A percentile compares a stretch with the other conserved stretches of the same genome.
Conservation (phyloP, 2,797 vertebrate species). For the Arctocebus calabarensis region DNA sequence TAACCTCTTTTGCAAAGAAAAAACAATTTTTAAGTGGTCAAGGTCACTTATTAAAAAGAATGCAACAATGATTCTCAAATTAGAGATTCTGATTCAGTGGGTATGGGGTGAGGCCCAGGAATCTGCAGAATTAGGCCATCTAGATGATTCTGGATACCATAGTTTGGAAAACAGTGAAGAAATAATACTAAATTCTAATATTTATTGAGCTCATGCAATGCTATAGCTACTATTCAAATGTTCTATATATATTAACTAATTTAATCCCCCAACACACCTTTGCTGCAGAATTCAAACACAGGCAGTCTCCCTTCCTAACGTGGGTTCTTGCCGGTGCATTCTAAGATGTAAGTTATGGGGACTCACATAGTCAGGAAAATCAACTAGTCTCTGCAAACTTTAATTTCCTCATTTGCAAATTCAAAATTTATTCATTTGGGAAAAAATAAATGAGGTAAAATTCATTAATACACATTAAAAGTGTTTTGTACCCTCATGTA, state of each 20-base stretch:
- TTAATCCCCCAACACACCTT: not conserved
- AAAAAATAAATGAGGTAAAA: not conserved
- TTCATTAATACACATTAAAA: not conserved
- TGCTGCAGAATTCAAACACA: not conserved
- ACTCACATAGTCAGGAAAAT: not conserved
- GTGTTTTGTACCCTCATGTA: not conserved
- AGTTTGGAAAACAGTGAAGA: not conserved
- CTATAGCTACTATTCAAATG: not conserved
- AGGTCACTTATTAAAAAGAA: not conserved
- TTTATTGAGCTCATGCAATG: not conserved
- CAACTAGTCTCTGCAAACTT: not conserved
- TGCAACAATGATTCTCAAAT: not conserved
- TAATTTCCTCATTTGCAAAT: not conserved
- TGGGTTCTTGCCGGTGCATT: not conserved
- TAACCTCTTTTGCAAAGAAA: not conserved
- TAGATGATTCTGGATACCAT: not conserved
- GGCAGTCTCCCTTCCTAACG: not conserved
- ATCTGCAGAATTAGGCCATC: not conserved
- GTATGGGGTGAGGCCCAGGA: not conserved
- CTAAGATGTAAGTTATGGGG: not conserved
- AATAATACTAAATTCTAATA: constrained; percentile 1
- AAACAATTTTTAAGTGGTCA: not conserved
- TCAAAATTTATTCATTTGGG: not conserved
- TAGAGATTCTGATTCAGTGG: not conserved
- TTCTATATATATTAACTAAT: not conserved